Evolutionary conservation across 2,797 vertebrate species (phyloP).

Genomic region (Coranthus polyacanthus): DNA sequence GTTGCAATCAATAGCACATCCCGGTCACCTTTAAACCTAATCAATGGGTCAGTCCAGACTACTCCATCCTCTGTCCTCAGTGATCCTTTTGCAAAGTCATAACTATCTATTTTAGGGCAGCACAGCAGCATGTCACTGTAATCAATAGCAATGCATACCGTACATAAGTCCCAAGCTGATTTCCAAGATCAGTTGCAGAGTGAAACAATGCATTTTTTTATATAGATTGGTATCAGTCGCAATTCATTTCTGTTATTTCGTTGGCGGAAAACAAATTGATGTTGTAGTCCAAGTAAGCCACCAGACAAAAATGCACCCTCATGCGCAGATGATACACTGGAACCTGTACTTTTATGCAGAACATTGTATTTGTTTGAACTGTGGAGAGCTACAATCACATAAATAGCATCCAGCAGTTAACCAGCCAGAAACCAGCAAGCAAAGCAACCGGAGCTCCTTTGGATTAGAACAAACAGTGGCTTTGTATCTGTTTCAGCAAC

Average conservation of each 20-base stretch:
- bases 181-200: constrained; percentile 37
- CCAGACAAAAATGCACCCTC: neutral
- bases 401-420: constrained; percentile 5
- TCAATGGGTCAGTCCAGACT: constrained; percentile 74
- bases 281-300: neutral
- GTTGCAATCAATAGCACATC: constrained; percentile 74
- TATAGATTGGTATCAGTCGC: constrained; percentile 21
- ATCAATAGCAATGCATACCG: constrained; percentile 64
- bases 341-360: neutral
- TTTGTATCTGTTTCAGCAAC: constrained; percentile 54
- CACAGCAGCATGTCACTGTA: constrained; percentile 49
- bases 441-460: constrained; percentile 34
- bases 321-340: neutral
- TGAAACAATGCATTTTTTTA: constrained; percentile 32
- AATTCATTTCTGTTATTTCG: constrained; percentile 12
- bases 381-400: neutral
- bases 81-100: constrained; percentile 74
- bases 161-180: constrained; percentile 49
- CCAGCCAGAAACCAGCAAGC: constrained; percentile 10
- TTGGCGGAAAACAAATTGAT: constrained; percentile 24
- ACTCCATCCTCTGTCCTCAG: constrained; percentile 48
- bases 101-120: constrained; percentile 75
- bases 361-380: constrained; percentile 3
- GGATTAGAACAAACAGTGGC: constrained; percentile 30
- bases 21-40: constrained; percentile 72